A percentile compares a stretch with the other conserved stretches of the same genome.
These are phyloP conservation scores for Egretta garzetta DNA, from an alignment of 2,113 vertebrate genomes.

Conservation along the genomic window DNA sequence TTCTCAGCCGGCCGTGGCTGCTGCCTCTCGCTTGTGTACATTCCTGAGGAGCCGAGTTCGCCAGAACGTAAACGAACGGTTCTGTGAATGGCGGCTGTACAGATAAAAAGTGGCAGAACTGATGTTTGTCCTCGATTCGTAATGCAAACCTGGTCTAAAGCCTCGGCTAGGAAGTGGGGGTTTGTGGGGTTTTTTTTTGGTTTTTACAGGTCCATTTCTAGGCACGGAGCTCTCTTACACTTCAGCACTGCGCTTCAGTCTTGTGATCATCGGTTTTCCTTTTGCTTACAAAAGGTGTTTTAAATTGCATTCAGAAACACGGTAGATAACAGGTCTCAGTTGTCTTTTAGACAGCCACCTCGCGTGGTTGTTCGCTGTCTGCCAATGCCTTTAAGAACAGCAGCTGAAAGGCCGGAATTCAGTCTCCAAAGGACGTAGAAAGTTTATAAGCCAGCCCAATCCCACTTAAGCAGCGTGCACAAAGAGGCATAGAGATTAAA, in stretches of 20 bases:
- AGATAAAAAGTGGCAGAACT: not conserved
- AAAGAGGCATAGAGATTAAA: not conserved
- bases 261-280: not conserved
- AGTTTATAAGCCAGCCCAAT: not conserved
- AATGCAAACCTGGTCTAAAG: not conserved
- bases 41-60: not conserved
- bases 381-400: not conserved
- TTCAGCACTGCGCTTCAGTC: accelerated
- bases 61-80: not conserved
- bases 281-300: not conserved
- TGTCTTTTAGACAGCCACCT: not conserved
- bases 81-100: accelerated
- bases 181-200: no score
- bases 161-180: not conserved
- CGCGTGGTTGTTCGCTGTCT: accelerated
- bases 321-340: accelerated
- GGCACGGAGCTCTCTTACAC: accelerated
- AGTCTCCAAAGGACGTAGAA: not conserved
- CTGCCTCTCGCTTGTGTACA: not conserved
- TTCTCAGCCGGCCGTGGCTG: not conserved
- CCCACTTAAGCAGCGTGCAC: accelerated
- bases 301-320: accelerated
- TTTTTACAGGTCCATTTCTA: not conserved
- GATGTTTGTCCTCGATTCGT: accelerated
- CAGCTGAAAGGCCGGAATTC: not conserved